These are phyloP conservation scores for Erpobdella octoculata DNA, from an alignment of 2,888 invertebrate species.

Conservation along the genomic window DNA sequence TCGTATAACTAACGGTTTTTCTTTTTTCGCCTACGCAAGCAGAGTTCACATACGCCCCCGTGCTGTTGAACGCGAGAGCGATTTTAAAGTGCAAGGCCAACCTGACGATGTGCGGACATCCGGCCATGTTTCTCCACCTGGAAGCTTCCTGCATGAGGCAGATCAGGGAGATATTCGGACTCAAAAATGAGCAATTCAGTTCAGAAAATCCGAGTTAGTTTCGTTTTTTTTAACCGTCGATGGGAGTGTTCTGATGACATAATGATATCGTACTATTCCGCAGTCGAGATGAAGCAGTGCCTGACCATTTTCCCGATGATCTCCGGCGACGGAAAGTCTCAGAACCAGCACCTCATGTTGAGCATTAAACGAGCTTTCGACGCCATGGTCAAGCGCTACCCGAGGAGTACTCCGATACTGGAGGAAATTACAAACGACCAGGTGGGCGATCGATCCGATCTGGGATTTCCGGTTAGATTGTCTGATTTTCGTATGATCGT, in stretches of 20 bases:
- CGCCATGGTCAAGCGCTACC: slow-evolving; percentile 33
- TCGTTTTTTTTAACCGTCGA: background rate
- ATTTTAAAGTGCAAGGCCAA: slow-evolving; percentile 37
- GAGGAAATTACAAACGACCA: slow-evolving; percentile 32
- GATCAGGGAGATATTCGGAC: slow-evolving; percentile 37
- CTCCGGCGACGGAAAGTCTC: slow-evolving; percentile 18
- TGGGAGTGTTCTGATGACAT: background rate
- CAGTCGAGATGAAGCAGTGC: slow-evolving; percentile 36
- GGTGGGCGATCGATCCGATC: slow-evolving; percentile 17
- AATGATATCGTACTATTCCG: background rate
- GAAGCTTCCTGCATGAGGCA: slow-evolving; percentile 38
- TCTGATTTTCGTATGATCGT: too few species aligned
- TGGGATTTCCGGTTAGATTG: too few species aligned
- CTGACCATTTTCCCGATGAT: slow-evolving; percentile 38
- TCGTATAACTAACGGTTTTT: background rate
- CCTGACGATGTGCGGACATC: slow-evolving; percentile 32
- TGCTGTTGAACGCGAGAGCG: slow-evolving; percentile 39
- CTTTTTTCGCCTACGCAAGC: background rate
- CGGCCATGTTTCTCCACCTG: slow-evolving; percentile 37
- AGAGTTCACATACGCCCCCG: slow-evolving; percentile 38
- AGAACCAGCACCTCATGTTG: slow-evolving; percentile 19
- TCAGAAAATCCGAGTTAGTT: slow-evolving; percentile 33
- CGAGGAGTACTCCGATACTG: slow-evolving; percentile 31
- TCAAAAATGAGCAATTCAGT: slow-evolving; percentile 34
- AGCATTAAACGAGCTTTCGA: slow-evolving; percentile 30